phyloP scores from a whole-genome alignment of 1,140 invertebrate genomes.

The Oreohelix idahoensis region DNA sequence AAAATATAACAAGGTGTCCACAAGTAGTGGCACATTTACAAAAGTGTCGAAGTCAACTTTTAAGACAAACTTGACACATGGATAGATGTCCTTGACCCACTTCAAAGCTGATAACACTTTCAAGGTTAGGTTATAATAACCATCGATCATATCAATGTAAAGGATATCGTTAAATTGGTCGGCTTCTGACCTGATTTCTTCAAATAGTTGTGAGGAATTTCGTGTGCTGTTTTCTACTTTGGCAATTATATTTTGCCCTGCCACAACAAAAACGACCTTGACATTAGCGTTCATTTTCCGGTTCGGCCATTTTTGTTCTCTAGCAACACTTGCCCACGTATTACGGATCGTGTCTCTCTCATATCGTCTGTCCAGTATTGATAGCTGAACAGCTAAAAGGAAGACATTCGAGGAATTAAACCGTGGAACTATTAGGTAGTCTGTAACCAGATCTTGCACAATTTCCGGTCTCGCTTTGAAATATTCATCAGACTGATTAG shows the following conservation, averaged over 20 bases:
- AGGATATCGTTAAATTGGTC: conserved; percentile 53
- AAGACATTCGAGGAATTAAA: neutral
- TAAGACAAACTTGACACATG: conserved; percentile 78
- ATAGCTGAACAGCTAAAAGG: conserved; percentile 40
- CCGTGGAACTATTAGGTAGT: neutral
- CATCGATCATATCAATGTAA: conserved; percentile 56
- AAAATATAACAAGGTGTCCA: conserved; percentile 33
- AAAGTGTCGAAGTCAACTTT: conserved; percentile 93
- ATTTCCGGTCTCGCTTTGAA: neutral
- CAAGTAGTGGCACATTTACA: conserved; percentile 79
- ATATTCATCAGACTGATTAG: neutral
- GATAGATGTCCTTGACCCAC: conserved; percentile 82
- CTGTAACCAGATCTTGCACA: neutral
- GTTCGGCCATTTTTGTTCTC: conserved; percentile 41
- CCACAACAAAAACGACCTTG: conserved; percentile 53
- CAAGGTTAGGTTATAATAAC: conserved; percentile 59
- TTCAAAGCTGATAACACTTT: conserved; percentile 85
- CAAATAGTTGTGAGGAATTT: neutral
- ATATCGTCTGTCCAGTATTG: conserved; percentile 12
- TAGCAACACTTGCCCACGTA: conserved; percentile 50
- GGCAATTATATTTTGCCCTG: conserved; percentile 51
- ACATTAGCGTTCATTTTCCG: conserved; percentile 16
- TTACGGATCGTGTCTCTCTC: conserved; percentile 42
- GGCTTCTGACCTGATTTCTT: conserved; percentile 38
- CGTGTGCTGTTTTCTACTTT: conserved; percentile 35